A percentile compares a stretch with the other conserved stretches of the same genome.
Conservation (phyloP, 2,888 invertebrate genomes). For the Abscondita cerata region DNA sequence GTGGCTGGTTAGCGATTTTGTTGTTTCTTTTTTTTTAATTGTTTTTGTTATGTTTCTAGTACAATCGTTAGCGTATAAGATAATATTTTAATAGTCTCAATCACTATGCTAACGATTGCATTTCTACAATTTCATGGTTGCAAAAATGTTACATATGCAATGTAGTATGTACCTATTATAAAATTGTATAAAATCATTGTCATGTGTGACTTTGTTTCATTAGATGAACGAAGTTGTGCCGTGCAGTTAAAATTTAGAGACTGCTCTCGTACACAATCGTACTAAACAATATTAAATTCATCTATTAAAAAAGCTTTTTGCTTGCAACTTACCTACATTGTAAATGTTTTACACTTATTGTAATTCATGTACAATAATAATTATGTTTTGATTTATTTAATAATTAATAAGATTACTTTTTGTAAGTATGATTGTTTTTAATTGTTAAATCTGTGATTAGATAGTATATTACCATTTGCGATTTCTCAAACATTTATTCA, state of each 20-base stretch:
- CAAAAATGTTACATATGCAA: constrained; percentile 11
- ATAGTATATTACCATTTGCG: constrained; percentile 6
- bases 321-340: constrained; percentile 2
- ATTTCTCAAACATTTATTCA: too few relatives aligned
- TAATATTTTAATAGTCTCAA: not conserved
- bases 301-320: not conserved
- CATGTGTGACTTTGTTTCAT: constrained; percentile 13
- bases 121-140: constrained; percentile 2
- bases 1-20: constrained; percentile 11
- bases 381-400: not conserved
- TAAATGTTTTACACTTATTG: constrained; percentile 6
- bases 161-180: constrained; percentile 16
- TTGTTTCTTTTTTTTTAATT: constrained; percentile 1
- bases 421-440: constrained; percentile 4
- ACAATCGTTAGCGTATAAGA: not conserved
- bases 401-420: constrained; percentile 5
- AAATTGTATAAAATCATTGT: constrained; percentile 15
- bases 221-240: constrained; percentile 3
- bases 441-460: constrained; percentile 10
- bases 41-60: constrained; percentile 10
- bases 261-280: not conserved
- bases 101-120: not conserved
- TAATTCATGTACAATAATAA: constrained; percentile 10
- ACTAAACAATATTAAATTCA: too few relatives aligned
- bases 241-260: constrained; percentile 5